These are phyloP conservation scores for Halocynthia roretzi DNA, from an alignment of 23 tunicate genomes.

Conservation along the genomic window DNA sequence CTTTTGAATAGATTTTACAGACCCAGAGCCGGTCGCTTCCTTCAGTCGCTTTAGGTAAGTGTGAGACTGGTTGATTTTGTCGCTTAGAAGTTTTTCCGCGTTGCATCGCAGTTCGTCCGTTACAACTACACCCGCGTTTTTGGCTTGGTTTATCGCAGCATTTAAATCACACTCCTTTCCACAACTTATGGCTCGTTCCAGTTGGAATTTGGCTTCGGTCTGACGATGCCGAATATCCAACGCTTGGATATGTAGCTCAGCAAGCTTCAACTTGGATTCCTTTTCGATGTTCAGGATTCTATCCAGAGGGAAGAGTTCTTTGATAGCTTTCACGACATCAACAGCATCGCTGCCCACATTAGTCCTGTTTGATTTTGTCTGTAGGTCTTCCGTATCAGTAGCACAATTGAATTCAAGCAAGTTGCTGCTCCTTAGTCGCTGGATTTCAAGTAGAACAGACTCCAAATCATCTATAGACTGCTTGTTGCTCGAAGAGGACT, in stretches of 20 bases:
- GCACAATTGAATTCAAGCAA: not conserved
- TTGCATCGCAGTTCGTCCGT: not conserved
- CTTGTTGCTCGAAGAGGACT: not conserved
- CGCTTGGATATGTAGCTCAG: conserved; percentile 22
- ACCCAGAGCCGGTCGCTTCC: not conserved
- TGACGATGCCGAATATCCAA: not conserved
- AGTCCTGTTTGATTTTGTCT: not conserved
- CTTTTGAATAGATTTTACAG: not conserved
- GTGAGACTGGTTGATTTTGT: not conserved
- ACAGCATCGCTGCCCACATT: not conserved
- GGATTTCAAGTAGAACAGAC: conserved; percentile 10
- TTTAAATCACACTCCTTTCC: not conserved
- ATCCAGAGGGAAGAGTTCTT: conserved; percentile 6
- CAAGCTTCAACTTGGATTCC: conserved; percentile 19
- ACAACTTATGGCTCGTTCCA: not conserved
- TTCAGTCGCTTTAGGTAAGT: not conserved
- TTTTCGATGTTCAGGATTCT: conserved; percentile 21
- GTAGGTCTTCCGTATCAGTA: not conserved
- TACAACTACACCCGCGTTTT: not conserved
- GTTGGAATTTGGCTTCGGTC: conserved; percentile 2
- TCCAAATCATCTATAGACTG: not conserved
- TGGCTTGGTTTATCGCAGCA: not conserved
- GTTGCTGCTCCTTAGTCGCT: not conserved
- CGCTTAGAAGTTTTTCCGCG: conserved; percentile 3
- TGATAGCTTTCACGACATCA: not conserved